Base-by-base conservation (phyloP, 2,113 vertebrate species). In the Todiramphus saurophagus region DNA sequence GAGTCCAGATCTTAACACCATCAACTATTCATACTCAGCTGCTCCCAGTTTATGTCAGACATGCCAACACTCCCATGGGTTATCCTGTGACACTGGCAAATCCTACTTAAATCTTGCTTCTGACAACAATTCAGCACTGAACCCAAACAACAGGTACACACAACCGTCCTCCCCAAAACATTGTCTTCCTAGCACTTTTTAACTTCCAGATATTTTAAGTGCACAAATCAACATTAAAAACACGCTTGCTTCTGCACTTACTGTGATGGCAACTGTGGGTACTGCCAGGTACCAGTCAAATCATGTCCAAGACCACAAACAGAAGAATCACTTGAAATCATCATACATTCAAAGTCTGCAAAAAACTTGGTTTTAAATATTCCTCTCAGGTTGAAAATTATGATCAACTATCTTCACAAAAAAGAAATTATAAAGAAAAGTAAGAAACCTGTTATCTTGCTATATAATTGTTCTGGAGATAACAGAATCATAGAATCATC, bases 21-120 rank as follows among this genome's bases (percentile, higher is more conserved):
- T 10, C 0, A 0, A 28, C 64, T 41, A 39, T 0, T 30, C 56
- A 62, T 3, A 5, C 8, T 33, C 41, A 11, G 19, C 17, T 27
- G 55, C 56, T 80, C 63, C 56, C 4, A 2, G 21, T 5, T 13
- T 9, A 10, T 2, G 3, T 5, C 25, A 24, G 37, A 55, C 25
- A 28, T 10, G 55, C 28, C 75, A 59, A 17, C 37, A 5, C 62
- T 78, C 8, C 62, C 33, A 3, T 2, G 2, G 1, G 33, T 10
- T 17, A 62, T 1, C 37, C 56, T 13, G 8, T 6, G 53, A 88
- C 35, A 64, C 28, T 1, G 2, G 31, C 70, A 93, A 73, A 83
- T 11, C 41, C 69, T 62, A 16, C 41, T 74, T 33, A 16, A 39
- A 60, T 28, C 73, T 33, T 56, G 13, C 59, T 89, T 56, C 33